phyloP scores from a whole-genome alignment of 2,113 vertebrate species.

The Nannospalax galili region DNA sequence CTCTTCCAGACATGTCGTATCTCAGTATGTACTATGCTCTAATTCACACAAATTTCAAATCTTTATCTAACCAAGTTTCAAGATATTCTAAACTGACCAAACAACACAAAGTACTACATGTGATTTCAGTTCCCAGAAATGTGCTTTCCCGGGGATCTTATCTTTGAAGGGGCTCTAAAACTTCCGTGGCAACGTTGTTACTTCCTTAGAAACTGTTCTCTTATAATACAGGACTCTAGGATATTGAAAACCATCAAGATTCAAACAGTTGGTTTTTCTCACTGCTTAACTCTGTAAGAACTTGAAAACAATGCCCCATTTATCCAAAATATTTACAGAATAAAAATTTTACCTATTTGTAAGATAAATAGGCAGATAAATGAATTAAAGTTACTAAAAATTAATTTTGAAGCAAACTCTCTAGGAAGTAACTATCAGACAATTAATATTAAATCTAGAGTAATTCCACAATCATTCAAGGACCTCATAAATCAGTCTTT shows the following conservation, averaged over 20 bases:
- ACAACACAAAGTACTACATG: background rate
- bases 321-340: background rate
- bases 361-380: background rate
- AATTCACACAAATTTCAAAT: background rate
- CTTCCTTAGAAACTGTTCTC: background rate
- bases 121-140: background rate
- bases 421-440: slow-evolving; percentile 17
- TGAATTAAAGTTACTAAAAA: background rate
- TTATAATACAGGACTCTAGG: background rate
- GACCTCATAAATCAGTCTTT: background rate
- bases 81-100: background rate
- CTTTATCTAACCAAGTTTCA: slow-evolving; percentile 20
- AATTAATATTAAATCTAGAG: background rate
- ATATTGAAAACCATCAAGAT: background rate
- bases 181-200: background rate
- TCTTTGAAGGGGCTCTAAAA: background rate
- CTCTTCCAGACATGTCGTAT: background rate
- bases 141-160: background rate
- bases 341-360: slow-evolving; percentile 8
- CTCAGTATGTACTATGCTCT: background rate
- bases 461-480: background rate
- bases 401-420: background rate
- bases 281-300: slow-evolving; percentile 4
- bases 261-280: background rate
- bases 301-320: background rate